A percentile compares a stretch with the other conserved stretches of the same genome.
phyloP scores from a whole-genome alignment of 1,140 invertebrate species.

The Ceratina japonica region DNA sequence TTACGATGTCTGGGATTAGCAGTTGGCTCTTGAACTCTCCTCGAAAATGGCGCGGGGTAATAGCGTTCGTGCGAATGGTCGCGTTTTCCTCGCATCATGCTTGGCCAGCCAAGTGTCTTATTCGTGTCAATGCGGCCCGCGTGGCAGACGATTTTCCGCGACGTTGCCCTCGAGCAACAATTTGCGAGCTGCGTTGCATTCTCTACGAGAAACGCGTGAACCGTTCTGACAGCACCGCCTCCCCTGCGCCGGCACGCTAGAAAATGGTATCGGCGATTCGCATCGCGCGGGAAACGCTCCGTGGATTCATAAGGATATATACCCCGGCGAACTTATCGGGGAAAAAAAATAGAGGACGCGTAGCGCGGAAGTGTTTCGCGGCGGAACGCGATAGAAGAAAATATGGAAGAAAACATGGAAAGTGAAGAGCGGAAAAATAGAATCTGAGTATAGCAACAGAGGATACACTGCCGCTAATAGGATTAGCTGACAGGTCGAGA shows the following conservation, averaged over 20 bases:
- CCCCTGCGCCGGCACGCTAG: background rate
- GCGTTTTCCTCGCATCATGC: slow-evolving; percentile 32
- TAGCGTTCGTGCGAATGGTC: slow-evolving; percentile 8
- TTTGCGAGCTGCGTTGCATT: slow-evolving; percentile 22
- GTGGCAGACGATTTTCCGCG: slow-evolving; percentile 40
- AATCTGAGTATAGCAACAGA: slow-evolving; percentile 49
- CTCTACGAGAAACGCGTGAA: slow-evolving; percentile 11
- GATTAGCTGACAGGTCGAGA: slow-evolving; percentile 67
- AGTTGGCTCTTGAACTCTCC: background rate
- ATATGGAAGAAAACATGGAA: slow-evolving; percentile 3
- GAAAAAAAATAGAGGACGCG: too few species aligned
- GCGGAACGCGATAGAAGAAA: background rate
- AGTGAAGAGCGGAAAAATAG: slow-evolving; percentile 39
- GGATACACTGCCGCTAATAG: slow-evolving; percentile 62
- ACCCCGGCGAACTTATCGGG: background rate
- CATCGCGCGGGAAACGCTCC: slow-evolving; percentile 31
- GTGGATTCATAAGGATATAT: slow-evolving; percentile 2
- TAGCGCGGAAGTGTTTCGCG: background rate
- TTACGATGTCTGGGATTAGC: slow-evolving; percentile 33
- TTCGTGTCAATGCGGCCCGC: slow-evolving; percentile 42
- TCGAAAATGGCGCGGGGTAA: slow-evolving; percentile 14
- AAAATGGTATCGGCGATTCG: background rate
- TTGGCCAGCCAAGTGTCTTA: slow-evolving; percentile 45
- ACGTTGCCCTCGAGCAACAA: slow-evolving; percentile 30
- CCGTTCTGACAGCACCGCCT: slow-evolving; percentile 17